phyloP scores from a whole-genome alignment of 2,888 invertebrate species.

The Orthosia cruda region DNA sequence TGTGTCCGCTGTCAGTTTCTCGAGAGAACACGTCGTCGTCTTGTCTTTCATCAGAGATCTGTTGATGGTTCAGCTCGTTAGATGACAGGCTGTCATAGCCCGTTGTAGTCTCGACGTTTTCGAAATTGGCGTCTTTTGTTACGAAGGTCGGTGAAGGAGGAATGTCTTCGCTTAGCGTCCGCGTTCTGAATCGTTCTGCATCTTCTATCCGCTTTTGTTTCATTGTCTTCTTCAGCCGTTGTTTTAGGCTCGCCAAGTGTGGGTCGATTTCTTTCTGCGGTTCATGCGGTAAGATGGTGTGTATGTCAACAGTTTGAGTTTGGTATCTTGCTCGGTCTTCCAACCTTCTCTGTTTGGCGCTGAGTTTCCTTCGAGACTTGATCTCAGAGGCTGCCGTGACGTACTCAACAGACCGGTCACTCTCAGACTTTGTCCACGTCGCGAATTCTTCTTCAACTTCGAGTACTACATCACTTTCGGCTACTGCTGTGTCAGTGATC shows the following conservation, averaged over 20 bases:
- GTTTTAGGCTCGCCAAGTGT: slow-evolving; percentile 85
- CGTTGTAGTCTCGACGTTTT: slow-evolving; percentile 88
- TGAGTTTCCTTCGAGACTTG: slow-evolving; percentile 86
- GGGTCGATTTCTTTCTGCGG: slow-evolving; percentile 77
- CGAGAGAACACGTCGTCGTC: slow-evolving; percentile 82
- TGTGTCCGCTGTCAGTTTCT: slow-evolving; percentile 93
- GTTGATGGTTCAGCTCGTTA: slow-evolving; percentile 86
- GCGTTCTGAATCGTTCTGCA: slow-evolving; percentile 94
- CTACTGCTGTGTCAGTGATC: slow-evolving; percentile 91
- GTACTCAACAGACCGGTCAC: slow-evolving; percentile 86
- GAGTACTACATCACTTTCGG: slow-evolving; percentile 79
- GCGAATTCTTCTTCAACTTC: slow-evolving; percentile 85
- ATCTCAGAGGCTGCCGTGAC: slow-evolving; percentile 81
- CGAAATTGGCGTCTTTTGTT: slow-evolving; percentile 87
- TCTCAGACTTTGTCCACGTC: slow-evolving; percentile 89
- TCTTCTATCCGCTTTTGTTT: slow-evolving; percentile 93
- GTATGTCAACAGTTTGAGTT: slow-evolving; percentile 92
- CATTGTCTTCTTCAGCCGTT: slow-evolving; percentile 86
- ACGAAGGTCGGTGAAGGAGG: slow-evolving; percentile 90
- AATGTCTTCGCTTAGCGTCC: slow-evolving; percentile 92
- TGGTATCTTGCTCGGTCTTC: slow-evolving; percentile 94
- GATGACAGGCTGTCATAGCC: slow-evolving; percentile 89
- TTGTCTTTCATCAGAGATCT: slow-evolving; percentile 80
- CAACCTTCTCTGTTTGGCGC: slow-evolving; percentile 93
- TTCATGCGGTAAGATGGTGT: slow-evolving; percentile 78